Conservation (phyloP, 2,888 invertebrate species). For the Calameuta idolon region DNA sequence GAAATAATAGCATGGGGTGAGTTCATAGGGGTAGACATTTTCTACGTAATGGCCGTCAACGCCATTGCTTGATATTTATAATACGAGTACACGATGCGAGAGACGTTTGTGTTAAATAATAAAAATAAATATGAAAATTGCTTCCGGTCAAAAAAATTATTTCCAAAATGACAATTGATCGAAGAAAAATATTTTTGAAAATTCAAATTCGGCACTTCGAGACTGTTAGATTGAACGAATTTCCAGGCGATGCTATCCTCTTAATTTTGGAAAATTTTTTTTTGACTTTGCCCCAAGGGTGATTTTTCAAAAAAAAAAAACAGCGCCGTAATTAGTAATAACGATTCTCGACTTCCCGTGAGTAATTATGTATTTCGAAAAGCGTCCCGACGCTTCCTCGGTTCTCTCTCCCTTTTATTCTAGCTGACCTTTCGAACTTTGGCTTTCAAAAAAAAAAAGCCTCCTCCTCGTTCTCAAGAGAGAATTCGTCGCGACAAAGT, state of each 20-base stretch:
- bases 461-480: not conserved
- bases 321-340: not conserved
- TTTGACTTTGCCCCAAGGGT: too few relatives aligned
- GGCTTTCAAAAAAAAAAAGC: not conserved
- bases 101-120: not conserved
- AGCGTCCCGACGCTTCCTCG: not conserved
- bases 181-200: too few relatives aligned
- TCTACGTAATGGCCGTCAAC: conserved; percentile 39
- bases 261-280: too few relatives aligned
- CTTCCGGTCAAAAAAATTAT: too few relatives aligned
- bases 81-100: conserved; percentile 2
- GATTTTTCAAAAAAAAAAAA: not conserved
- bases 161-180: too few relatives aligned
- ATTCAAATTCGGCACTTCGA: too few relatives aligned
- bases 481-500: conserved; percentile 17
- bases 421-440: not conserved
- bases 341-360: not conserved
- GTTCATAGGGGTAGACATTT: conserved; percentile 22
- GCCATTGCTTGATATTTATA: conserved; percentile 34
- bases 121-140: not conserved
- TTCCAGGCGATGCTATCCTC: too few relatives aligned
- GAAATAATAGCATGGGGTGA: conserved; percentile 23
- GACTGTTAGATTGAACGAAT: too few relatives aligned
- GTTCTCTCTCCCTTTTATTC: not conserved
- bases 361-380: too few relatives aligned